phyloP scores from a whole-genome alignment of 2,888 invertebrate species.

The Cryptophagus acutangulus region DNA sequence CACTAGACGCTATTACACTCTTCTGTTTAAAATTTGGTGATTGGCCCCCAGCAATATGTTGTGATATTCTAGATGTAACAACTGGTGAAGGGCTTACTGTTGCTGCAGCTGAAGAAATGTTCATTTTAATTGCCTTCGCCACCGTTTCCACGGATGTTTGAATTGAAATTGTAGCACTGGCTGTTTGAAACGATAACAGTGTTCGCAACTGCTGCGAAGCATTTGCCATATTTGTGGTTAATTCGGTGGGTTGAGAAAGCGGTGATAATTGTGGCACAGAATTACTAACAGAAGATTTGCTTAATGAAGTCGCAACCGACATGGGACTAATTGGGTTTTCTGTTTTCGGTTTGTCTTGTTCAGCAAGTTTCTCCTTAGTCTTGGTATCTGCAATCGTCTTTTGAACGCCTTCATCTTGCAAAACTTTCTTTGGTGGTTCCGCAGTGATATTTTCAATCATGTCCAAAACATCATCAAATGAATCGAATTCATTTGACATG shows the following conservation, averaged over 20 bases:
- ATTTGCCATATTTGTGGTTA: slow-evolving; percentile 67
- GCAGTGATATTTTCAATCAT: slow-evolving; percentile 61
- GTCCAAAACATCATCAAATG: slow-evolving; percentile 65
- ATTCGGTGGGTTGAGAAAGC: slow-evolving; percentile 65
- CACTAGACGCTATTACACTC: slow-evolving; percentile 19
- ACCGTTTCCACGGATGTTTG: slow-evolving; percentile 50
- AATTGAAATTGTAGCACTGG: slow-evolving; percentile 51
- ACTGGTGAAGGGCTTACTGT: slow-evolving; percentile 34
- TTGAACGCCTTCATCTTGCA: slow-evolving; percentile 34
- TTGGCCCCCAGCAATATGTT: slow-evolving; percentile 33
- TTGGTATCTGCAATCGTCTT: slow-evolving; percentile 14
- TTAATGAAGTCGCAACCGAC: neutral
- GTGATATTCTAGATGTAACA: slow-evolving; percentile 34
- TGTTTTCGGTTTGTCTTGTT: slow-evolving; percentile 19
- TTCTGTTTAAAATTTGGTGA: slow-evolving; percentile 39
- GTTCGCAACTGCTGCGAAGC: slow-evolving; percentile 65
- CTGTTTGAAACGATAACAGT: slow-evolving; percentile 60
- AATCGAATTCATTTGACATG: slow-evolving; percentile 54
- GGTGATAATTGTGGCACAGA: slow-evolving; percentile 65
- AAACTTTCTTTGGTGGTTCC: slow-evolving; percentile 35
- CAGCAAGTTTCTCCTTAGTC: slow-evolving; percentile 20
- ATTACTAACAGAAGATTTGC: slow-evolving; percentile 22
- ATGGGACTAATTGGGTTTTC: slow-evolving; percentile 6
- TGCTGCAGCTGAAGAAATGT: slow-evolving; percentile 37
- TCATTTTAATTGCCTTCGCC: slow-evolving; percentile 42